These are phyloP conservation scores for Podiceps cristatus DNA, from an alignment of 2,113 vertebrate species.

Conservation along the genomic window DNA sequence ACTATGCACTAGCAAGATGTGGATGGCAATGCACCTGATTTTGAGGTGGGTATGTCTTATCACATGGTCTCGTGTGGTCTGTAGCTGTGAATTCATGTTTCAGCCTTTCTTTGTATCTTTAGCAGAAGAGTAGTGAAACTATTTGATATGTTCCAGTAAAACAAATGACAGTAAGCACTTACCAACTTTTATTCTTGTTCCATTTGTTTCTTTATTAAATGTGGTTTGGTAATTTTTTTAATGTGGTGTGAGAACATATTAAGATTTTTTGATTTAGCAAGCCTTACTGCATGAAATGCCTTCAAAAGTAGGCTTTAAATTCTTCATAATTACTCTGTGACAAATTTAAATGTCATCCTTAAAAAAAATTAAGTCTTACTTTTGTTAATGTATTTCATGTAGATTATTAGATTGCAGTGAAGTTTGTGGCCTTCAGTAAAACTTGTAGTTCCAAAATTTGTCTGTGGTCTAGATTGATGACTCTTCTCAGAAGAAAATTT, in stretches of 20 bases:
- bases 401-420: neutral
- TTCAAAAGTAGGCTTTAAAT: neutral
- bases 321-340: neutral
- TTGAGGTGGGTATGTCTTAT: neutral
- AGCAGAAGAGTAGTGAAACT: slow-evolving; percentile 35
- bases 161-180: neutral
- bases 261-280: neutral
- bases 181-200: neutral
- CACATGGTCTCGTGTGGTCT: slow-evolving; percentile 59
- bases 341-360: neutral
- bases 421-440: neutral
- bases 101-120: slow-evolving; percentile 24
- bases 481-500: neutral
- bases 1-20: neutral
- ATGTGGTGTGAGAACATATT: neutral
- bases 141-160: slow-evolving; percentile 50
- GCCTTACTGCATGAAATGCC: neutral
- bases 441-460: neutral
- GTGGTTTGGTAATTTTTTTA: neutral
- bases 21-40: neutral
- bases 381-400: neutral
- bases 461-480: neutral
- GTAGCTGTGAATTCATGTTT: slow-evolving; percentile 76
- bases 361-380: neutral
- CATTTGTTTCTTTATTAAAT: neutral